Base-by-base conservation (phyloP, 2,797 vertebrate species). In the Somateria mollissima region DNA sequence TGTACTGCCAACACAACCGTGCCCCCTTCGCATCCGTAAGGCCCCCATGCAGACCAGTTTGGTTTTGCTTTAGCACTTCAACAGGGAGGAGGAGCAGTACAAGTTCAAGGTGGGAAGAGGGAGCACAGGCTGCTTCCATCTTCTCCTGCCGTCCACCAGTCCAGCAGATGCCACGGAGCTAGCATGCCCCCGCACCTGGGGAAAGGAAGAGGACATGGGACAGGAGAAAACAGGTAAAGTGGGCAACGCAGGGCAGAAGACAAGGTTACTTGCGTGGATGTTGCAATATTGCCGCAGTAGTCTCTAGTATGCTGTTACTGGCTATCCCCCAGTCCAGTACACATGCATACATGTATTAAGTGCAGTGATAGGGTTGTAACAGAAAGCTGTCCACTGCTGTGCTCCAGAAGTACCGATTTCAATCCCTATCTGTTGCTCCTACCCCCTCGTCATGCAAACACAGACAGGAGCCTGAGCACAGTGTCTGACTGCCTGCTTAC, bases 131-230 rank as follows among this genome's bases (percentile, higher is more conserved):
- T 43, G 67, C 32, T 34, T 91, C 76, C 34, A 24, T n/a, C 45
- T 75, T 61, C 78, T 78, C 60, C 54, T 79, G 56, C 8, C 75
- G 58, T 87, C 22, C 47, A 10, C 34, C 13, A 64, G 22, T 57
- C 57, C 41, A 64, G 41, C 47, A 75, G 62, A 69, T 32, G 27
- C 21, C 70, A 43, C 1, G 2, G 61, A 75, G 27, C 27, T 53
- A 2, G 2, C 39, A 69, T 0, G 0, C 7, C 37, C 25, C 20
- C 27, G 87, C 36, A 21, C 67, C 64, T 45, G 28, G 0, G 4
- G 28, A 79, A 86, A 76, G 36, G 66, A 72, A 71, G 34, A 77
- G 5, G 8, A 36, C 8, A 65, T 3, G 25, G 20, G 32, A 75
- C 54, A 72, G 54, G 11, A 57, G 30, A 67, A 77, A 84, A 53